Evolutionary conservation across 2,113 vertebrate genomes (phyloP).

Genomic region (Sebastes schlegelii): DNA sequence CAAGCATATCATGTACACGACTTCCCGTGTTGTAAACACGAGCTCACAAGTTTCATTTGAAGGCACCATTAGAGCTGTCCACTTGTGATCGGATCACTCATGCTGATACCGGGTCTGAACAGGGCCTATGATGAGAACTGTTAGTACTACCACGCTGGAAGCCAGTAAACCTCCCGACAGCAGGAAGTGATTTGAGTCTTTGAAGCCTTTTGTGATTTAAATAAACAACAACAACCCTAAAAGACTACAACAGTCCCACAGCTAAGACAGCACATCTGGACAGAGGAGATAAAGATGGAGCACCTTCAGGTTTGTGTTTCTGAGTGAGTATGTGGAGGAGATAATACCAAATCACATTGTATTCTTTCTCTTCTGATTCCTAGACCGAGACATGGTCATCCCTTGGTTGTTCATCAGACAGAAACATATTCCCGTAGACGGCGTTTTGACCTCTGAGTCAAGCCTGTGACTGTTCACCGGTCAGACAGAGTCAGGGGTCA

Average conservation of each 20-base stretch:
- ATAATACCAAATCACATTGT: conserved; percentile 47
- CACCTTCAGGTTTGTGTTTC: conserved; percentile 31
- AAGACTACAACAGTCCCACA: not conserved
- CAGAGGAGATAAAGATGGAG: conserved; percentile 23
- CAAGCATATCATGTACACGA: too few species aligned
- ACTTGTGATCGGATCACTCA: too few species aligned
- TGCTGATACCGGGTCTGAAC: too few species aligned
- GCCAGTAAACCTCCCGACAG: conserved; percentile 1
- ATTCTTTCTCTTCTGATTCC: conserved; percentile 22
- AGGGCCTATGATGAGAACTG: conserved; percentile 22
- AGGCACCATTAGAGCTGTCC: too few species aligned
- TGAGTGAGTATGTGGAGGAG: not conserved
- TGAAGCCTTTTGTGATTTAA: not conserved
- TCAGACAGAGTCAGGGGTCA: conserved; percentile 53
- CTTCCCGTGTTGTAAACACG: too few species aligned
- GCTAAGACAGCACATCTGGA: conserved; percentile 18
- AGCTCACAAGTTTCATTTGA: too few species aligned
- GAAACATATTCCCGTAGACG: conserved; percentile 49
- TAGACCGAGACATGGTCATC: conserved; percentile 17
- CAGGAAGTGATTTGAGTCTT: conserved; percentile 29
- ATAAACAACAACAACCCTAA: conserved; percentile 5
- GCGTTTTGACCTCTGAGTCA: conserved; percentile 47
- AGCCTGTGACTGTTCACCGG: conserved; percentile 24
- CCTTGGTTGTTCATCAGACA: conserved; percentile 43
- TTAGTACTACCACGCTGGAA: conserved; percentile 55